A percentile compares a stretch with the other conserved stretches of the same genome.
Evolutionary conservation across 2,888 invertebrate species (phyloP).

Genomic region (Amphiduros pacificus): DNA sequence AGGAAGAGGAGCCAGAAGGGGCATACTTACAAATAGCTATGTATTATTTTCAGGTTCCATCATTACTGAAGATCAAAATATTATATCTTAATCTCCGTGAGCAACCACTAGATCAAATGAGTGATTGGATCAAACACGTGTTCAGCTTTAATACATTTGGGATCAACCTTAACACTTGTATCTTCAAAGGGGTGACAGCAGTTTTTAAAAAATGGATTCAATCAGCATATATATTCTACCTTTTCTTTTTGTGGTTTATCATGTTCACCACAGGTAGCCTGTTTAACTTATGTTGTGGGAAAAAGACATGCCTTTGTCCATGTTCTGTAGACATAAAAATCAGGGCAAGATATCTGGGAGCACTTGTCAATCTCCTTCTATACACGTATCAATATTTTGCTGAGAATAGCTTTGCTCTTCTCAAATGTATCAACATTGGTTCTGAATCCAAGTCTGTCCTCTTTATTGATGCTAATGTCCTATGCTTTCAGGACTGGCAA

Average conservation of each 20-base stretch:
- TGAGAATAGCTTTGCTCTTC: conserved; percentile 1
- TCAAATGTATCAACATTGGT: not conserved
- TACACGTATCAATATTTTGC: conserved; percentile 12
- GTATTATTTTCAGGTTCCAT: conserved; percentile 6
- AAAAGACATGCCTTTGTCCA: too few species aligned
- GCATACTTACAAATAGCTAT: conserved; percentile 11
- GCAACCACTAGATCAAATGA: not conserved
- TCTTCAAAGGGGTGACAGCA: conserved; percentile 6
- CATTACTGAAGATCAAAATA: not conserved
- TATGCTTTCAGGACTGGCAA: conserved; percentile 6
- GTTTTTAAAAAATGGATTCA: conserved; percentile 3
- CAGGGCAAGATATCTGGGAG: conserved; percentile 1
- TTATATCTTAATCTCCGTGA: conserved; percentile 2
- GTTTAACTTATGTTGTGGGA: too few species aligned
- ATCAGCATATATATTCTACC: conserved; percentile 3
- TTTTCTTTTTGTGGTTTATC: conserved; percentile 7
- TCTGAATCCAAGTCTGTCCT: not conserved
- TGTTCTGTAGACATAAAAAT: too few species aligned
- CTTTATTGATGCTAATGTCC: conserved; percentile 1
- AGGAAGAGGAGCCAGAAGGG: conserved; percentile 3
- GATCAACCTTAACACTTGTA: not conserved
- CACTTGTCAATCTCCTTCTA: conserved; percentile 2
- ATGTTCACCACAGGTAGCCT: too few species aligned
- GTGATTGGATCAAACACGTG: not conserved
- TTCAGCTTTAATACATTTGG: conserved; percentile 13